Evolutionary conservation across 2,797 vertebrate genomes (phyloP).

Genomic region (Gymnothorax reevesii): DNA sequence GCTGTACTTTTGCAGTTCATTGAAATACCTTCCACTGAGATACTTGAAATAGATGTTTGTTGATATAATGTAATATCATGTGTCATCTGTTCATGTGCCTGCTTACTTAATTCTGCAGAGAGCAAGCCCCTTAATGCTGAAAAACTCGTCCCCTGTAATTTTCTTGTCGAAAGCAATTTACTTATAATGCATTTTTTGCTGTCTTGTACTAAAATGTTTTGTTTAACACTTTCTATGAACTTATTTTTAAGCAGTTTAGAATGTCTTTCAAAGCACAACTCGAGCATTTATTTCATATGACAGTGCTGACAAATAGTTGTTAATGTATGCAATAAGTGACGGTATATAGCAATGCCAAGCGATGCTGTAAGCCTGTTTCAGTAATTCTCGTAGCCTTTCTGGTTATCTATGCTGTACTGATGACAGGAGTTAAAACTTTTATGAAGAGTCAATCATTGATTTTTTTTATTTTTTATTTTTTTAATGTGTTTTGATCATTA

Average conservation of each 20-base stretch:
- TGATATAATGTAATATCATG: neutral
- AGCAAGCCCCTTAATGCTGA: neutral
- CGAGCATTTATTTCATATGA: neutral
- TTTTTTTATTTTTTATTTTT: too few species aligned
- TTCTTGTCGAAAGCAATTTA: neutral
- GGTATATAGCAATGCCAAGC: neutral
- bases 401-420: neutral
- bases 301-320: neutral
- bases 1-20: neutral
- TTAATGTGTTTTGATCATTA: neutral
- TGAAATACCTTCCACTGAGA: neutral
- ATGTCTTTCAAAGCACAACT: neutral
- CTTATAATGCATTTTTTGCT: neutral
- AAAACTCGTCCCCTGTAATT: neutral
- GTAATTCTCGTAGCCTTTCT: neutral
- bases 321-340: neutral
- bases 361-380: neutral
- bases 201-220: neutral
- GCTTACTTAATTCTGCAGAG: neutral
- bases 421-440: neutral
- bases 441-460: neutral
- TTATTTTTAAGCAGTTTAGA: neutral
- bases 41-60: constrained; percentile 18
- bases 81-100: neutral
- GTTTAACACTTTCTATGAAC: neutral